phyloP scores from a whole-genome alignment of 2,797 vertebrate species.

The Antrozous pallidus region DNA sequence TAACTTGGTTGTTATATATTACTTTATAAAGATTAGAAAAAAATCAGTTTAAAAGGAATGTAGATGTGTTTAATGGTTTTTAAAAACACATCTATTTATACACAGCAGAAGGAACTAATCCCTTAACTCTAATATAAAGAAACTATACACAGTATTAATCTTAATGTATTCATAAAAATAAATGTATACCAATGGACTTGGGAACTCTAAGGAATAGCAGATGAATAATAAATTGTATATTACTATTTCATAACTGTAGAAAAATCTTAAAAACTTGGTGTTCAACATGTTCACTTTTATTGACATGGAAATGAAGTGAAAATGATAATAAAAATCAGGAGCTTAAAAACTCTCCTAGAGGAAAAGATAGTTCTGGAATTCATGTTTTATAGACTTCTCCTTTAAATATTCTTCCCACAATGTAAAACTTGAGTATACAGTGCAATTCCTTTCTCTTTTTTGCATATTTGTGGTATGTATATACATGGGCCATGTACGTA shows the following conservation, averaged over 20 bases:
- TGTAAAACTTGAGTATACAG: neutral
- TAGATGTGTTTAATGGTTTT: neutral
- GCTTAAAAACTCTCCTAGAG: neutral
- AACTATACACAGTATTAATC: neutral
- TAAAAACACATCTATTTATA: neutral
- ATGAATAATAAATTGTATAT: neutral
- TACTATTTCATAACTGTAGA: neutral
- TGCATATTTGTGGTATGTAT: neutral
- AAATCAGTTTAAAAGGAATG: neutral
- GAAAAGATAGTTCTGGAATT: neutral
- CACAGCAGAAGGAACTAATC: neutral
- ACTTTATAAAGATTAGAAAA: neutral
- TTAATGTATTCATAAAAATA: constrained; percentile 26
- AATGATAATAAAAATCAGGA: neutral
- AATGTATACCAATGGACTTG: neutral
- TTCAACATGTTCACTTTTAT: neutral
- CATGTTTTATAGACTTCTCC: neutral
- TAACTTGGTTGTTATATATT: neutral
- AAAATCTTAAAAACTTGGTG: neutral
- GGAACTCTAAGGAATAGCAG: neutral
- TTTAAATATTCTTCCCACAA: neutral
- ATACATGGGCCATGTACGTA: neutral
- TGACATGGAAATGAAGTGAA: neutral
- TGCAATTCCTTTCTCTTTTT: neutral
- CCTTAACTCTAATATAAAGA: constrained; percentile 1